phyloP scores from a whole-genome alignment of 2,113 vertebrate species.

The Herpetotheres cachinnans region DNA sequence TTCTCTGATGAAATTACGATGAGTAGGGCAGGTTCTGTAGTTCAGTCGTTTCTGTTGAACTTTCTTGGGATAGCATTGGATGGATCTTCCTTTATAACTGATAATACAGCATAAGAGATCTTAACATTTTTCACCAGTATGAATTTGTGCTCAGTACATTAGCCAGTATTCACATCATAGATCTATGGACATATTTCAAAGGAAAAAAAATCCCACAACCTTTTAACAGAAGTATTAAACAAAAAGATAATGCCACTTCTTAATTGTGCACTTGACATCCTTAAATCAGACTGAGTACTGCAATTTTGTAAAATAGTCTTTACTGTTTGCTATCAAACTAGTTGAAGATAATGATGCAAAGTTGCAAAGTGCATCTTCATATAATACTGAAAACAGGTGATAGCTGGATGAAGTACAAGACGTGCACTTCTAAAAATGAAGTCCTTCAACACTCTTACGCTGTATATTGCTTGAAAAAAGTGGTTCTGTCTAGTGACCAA shows the following conservation, averaged over 20 bases:
- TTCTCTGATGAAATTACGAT: not conserved
- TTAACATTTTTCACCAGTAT: not conserved
- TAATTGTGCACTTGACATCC: not conserved
- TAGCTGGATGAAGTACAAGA: not conserved
- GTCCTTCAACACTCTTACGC: not conserved
- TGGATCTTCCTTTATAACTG: not conserved
- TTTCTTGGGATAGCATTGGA: not conserved
- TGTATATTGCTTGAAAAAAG: not conserved
- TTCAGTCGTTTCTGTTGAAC: not conserved
- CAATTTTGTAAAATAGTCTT: not conserved
- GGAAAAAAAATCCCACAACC: not conserved
- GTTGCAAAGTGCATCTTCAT: not conserved
- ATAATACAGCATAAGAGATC: not conserved
- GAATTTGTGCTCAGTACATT: not conserved
- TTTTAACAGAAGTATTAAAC: not conserved
- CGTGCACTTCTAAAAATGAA: not conserved
- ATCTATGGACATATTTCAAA: not conserved
- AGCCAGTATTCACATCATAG: not conserved
- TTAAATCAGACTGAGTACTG: not conserved
- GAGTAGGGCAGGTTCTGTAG: not conserved
- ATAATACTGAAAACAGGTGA: not conserved
- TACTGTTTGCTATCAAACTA: not conserved
- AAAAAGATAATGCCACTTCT: not conserved
- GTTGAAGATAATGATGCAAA: not conserved
- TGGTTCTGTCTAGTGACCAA: not conserved